These are phyloP conservation scores for Sphyrna mokarran DNA, from an alignment of 2,113 vertebrate genomes.

Conservation along the genomic window DNA sequence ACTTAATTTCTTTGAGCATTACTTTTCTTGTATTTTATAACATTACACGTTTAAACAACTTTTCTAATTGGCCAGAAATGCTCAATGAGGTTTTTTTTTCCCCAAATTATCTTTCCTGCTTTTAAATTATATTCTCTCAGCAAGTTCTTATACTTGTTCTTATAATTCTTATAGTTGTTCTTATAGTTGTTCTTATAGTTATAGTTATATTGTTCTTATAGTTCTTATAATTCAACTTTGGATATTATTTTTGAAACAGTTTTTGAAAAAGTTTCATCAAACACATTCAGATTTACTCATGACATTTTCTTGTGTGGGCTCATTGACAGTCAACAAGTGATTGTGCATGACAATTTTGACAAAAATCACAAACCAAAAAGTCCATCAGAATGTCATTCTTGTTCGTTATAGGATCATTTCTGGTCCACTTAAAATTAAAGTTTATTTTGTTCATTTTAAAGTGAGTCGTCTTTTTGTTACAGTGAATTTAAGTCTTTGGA, in stretches of 20 bases:
- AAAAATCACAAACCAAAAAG: background rate
- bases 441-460: background rate
- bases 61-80: background rate
- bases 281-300: background rate
- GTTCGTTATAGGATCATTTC: background rate
- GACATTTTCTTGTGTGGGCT: background rate
- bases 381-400: background rate
- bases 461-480: background rate
- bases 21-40: background rate
- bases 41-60: background rate
- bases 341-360: background rate
- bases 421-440: background rate
- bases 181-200: no score
- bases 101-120: background rate
- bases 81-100: background rate
- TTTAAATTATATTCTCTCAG: background rate
- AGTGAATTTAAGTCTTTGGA: background rate
- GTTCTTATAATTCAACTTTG: background rate
- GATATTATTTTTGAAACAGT: constrained; percentile 10
- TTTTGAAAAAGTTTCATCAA: background rate
- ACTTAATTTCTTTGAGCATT: background rate
- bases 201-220: no score
- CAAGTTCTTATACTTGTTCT: no score
- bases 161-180: no score
- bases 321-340: background rate